Evolutionary conservation across 2,888 invertebrate species (phyloP).

Genomic region (Iphiclides podalirius): DNA sequence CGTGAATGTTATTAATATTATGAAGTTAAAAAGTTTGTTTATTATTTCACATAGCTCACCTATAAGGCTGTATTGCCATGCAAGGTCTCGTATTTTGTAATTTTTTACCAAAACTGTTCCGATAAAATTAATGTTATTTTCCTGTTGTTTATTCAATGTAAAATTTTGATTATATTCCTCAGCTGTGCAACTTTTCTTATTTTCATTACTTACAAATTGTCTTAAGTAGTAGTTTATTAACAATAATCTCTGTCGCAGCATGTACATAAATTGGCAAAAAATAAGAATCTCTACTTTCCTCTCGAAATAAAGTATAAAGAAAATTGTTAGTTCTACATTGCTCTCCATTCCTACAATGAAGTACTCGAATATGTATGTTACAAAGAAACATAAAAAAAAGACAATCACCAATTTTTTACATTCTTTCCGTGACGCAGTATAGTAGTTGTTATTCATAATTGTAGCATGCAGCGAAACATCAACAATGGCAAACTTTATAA

Average conservation of each 20-base stretch:
- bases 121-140: constrained; percentile 39
- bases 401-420: not conserved
- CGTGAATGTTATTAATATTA: constrained; percentile 51
- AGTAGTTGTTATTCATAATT: not conserved
- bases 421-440: not conserved
- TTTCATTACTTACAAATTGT: constrained; percentile 41
- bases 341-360: not conserved
- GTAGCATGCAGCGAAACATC: constrained; percentile 29
- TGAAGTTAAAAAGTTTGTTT: constrained; percentile 49
- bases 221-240: constrained; percentile 46
- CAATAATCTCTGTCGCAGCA: constrained; percentile 33
- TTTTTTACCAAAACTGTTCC: constrained; percentile 40
- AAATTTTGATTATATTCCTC: constrained; percentile 18
- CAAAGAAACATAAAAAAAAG: not conserved
- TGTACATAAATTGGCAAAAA: constrained; percentile 7
- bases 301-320: not conserved
- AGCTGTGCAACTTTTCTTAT: constrained; percentile 26
- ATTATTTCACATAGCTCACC: constrained; percentile 33
- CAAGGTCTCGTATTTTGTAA: constrained; percentile 35
- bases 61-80: no score
- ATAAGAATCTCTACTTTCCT: constrained; percentile 6
- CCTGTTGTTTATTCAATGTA: constrained; percentile 29
- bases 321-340: no score
- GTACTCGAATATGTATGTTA: not conserved
- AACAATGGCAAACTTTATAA: constrained; percentile 39